Percentiles rank a stretch among this genome's conserved stretches.
These are phyloP conservation scores for Nephila pilipes DNA, from an alignment of 1,140 invertebrate genomes.

Conservation along the genomic window DNA sequence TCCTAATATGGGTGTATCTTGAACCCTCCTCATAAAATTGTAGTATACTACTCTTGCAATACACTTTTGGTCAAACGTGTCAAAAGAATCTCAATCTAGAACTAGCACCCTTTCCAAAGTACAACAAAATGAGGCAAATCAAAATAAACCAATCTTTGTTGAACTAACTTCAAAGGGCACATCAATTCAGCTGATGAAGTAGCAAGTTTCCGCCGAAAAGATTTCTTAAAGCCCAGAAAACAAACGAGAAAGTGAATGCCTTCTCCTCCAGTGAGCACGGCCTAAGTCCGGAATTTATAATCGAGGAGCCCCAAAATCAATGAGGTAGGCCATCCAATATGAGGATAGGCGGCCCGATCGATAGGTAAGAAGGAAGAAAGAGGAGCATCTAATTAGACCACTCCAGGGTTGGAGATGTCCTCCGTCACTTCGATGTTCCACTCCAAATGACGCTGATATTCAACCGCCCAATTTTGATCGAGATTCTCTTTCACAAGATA, in stretches of 20 bases:
- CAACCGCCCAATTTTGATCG: background rate
- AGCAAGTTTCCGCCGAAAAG: too few relatives aligned
- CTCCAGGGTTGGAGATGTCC: background rate
- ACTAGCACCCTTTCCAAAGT: too few relatives aligned
- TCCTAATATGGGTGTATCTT: too few relatives aligned
- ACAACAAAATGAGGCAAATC: too few relatives aligned
- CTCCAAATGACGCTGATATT: background rate
- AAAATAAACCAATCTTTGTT: too few relatives aligned
- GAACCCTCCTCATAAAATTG: too few relatives aligned
- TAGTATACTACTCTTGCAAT: too few relatives aligned
- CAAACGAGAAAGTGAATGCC: background rate
- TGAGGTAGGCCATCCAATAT: background rate
- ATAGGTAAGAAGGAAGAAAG: background rate
- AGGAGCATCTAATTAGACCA: constrained; percentile 45
- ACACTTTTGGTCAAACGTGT: too few relatives aligned
- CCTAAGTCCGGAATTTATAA: background rate
- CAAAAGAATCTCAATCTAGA: too few relatives aligned
- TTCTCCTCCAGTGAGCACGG: background rate
- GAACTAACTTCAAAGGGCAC: too few relatives aligned
- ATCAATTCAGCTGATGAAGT: too few relatives aligned
- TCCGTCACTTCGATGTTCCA: constrained; percentile 32
- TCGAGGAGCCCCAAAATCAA: background rate
- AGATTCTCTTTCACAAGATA: background rate
- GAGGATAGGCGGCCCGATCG: background rate
- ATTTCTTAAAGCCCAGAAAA: background rate